Base-by-base conservation (phyloP, 1,140 invertebrate genomes). In the Ectropis grisescens region DNA sequence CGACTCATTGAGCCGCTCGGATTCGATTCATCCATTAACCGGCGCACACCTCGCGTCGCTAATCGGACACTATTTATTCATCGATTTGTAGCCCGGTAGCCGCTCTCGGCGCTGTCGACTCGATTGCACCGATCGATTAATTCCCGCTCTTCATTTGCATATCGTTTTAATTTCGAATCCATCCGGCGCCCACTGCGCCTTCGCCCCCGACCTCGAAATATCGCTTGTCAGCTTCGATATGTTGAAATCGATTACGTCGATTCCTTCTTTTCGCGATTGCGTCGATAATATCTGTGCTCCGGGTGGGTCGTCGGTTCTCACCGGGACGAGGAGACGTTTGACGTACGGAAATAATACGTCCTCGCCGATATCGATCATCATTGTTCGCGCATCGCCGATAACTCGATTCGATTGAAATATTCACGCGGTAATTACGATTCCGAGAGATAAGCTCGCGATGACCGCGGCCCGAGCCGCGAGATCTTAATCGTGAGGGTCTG, bases 101-200 rank as follows among this genome's bases (percentile, higher is more conserved):
- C 39, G 43, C 47, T 54, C 47, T 58, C 53, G 50, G 43, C 44
- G 39, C 54, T 56, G 56, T 65, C 61, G 44, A 54, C 44, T 58
- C 57, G 66, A 65, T 59, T 69, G 59, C 58, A 50, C 36, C 32
- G 34, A 45, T 48, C 66, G 57, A 71, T 69, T 65, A 69, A 67
- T 78, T 61, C 58, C 54, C 49, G 41, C 33, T 45, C 37, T 41
- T 57, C 52, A 74, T 78, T 78, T 74, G 59, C 67, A 74, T 78
- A 68, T 58, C 51, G 61, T 66, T 74, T 74, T 74, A 67, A 72
- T 74, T 68, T 70, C 53, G 55, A 68, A 61, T 47, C 48, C 67
- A 66, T 64, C 57, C 56, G 60, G 65, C 62, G 66, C 58, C 61
- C 62, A 68, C 72, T n/a, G n/a, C 27, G 53, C 26, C 51, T 55